Percentiles rank a stretch among this genome's conserved stretches.
phyloP scores from a whole-genome alignment of 2,797 vertebrate genomes.

The Crocodylus rhombifer region DNA sequence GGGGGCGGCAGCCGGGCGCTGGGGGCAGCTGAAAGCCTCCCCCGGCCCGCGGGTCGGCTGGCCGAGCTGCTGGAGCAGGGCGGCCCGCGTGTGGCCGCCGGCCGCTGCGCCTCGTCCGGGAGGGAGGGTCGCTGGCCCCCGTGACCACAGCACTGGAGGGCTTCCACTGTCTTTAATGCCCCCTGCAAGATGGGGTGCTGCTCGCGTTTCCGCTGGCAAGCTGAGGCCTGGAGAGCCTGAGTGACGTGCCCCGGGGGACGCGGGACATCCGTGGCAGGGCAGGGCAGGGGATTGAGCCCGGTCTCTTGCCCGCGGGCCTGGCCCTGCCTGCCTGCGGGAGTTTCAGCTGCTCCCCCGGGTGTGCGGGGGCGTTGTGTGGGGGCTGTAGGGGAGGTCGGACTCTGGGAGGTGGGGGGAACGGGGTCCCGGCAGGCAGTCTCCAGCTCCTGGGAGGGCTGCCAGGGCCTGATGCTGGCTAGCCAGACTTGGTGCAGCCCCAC shows the following conservation, averaged over 20 bases:
- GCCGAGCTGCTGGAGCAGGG: no score
- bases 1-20: no score
- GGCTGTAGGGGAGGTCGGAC: not conserved
- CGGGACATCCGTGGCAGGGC: not conserved
- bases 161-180: no score
- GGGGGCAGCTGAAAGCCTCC: no score
- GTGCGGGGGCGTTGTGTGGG: not conserved
- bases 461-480: not conserved
- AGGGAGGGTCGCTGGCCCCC: no score
- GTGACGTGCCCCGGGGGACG: not conserved
- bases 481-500: not conserved
- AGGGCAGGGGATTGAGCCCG: not conserved
- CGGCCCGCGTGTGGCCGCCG: no score
- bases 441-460: not conserved
- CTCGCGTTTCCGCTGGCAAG: not conserved
- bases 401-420: not conserved
- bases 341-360: not conserved
- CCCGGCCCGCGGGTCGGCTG: no score
- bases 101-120: no score
- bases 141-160: no score
- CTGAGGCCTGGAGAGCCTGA: not conserved
- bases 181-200: no score
- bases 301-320: not conserved
- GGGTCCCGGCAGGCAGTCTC: not conserved
- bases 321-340: not conserved